These are phyloP conservation scores for Morus bassanus DNA, from an alignment of 2,797 vertebrate genomes.

Conservation along the genomic window DNA sequence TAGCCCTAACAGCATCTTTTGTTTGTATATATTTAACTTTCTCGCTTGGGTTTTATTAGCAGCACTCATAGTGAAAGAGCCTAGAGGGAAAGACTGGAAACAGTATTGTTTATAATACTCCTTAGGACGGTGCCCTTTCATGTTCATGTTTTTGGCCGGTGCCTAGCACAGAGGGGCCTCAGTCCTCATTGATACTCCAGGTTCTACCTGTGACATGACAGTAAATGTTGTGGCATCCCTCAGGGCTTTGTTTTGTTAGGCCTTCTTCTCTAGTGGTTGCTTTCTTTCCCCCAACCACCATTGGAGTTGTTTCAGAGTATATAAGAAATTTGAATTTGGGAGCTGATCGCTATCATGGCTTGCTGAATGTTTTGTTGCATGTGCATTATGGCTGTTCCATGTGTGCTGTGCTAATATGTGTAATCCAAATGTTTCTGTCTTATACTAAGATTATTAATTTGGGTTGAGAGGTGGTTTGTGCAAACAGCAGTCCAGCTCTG, in stretches of 20 bases:
- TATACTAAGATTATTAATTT: background rate
- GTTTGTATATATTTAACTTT: background rate
- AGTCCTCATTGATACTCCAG: background rate
- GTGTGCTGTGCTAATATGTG: background rate
- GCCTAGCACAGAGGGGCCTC: background rate
- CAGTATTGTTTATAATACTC: background rate
- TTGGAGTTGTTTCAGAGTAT: background rate
- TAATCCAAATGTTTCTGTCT: background rate
- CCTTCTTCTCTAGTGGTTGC: background rate
- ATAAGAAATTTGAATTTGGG: background rate
- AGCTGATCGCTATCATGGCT: rapidly evolving
- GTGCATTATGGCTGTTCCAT: rapidly evolving
- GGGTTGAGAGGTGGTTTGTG: background rate
- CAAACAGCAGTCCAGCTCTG: background rate
- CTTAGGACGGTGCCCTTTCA: background rate
- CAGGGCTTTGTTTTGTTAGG: background rate
- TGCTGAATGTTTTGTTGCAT: background rate
- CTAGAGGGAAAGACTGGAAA: background rate
- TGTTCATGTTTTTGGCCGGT: background rate
- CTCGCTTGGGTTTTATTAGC: background rate
- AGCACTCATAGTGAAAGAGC: background rate
- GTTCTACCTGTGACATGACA: background rate
- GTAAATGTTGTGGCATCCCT: background rate
- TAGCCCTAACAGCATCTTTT: background rate
- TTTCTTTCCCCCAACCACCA: no score